These are phyloP conservation scores for Anguilla marmorata DNA, from an alignment of 2,797 vertebrate species.

Conservation along the genomic window DNA sequence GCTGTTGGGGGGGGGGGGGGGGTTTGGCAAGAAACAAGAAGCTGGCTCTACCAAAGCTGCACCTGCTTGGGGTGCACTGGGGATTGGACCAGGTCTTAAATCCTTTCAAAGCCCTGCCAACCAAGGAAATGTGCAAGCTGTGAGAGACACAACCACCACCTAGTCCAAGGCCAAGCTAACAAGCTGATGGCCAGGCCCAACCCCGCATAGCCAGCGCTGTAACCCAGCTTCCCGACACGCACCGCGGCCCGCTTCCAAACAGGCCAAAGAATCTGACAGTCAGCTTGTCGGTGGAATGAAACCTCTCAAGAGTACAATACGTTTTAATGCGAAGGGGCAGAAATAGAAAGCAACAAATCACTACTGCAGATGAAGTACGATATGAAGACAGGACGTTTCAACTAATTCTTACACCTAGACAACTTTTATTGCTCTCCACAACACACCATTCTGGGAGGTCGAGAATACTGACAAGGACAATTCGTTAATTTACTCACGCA, in stretches of 20 bases:
- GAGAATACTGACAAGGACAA: background rate
- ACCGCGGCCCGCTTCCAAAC: slow-evolving; percentile 59
- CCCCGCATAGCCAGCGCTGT: slow-evolving; percentile 40
- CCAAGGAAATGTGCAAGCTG: slow-evolving; percentile 60
- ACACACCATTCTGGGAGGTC: background rate
- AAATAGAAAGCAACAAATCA: slow-evolving; percentile 61
- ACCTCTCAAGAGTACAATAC: slow-evolving; percentile 65
- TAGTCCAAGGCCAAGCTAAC: slow-evolving; percentile 52
- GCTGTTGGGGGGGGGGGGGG: slow-evolving; percentile 32
- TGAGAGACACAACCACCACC: slow-evolving; percentile 50
- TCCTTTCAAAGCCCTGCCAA: slow-evolving; percentile 48
- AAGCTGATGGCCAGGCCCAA: slow-evolving; percentile 35
- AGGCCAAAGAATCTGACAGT: slow-evolving; percentile 50
- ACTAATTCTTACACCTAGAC: background rate
- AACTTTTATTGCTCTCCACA: background rate
- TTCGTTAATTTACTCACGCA: background rate
- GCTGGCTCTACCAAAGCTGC: slow-evolving; percentile 38
- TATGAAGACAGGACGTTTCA: background rate
- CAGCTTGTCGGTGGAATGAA: slow-evolving; percentile 58
- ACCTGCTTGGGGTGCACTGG: slow-evolving; percentile 53
- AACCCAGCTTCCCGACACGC: slow-evolving; percentile 53
- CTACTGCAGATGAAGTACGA: background rate
- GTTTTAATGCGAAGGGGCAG: slow-evolving; percentile 60
- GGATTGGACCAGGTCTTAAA: slow-evolving; percentile 42
- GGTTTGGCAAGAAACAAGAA: slow-evolving; percentile 26